phyloP scores from a whole-genome alignment of 2,113 vertebrate genomes.

The Pterophyllum scalare region DNA sequence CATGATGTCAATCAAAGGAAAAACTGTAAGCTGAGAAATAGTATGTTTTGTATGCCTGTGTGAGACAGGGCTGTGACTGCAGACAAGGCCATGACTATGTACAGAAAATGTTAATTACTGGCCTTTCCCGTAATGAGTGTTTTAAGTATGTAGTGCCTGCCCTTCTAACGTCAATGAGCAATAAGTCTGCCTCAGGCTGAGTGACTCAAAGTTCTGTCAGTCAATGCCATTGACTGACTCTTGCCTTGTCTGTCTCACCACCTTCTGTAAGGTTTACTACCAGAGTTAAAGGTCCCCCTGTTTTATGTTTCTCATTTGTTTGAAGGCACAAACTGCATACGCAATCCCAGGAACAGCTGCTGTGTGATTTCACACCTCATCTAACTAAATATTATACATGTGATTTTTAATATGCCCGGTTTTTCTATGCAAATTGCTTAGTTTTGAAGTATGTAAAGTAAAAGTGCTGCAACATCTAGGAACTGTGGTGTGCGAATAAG shows the following conservation, averaged over 20 bases:
- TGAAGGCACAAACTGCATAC: neutral
- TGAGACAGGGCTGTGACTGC: neutral
- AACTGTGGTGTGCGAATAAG: neutral
- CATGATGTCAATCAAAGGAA: neutral
- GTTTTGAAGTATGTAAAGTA: neutral
- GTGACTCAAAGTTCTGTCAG: slow-evolving; percentile 66
- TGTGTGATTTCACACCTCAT: neutral
- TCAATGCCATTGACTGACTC: slow-evolving; percentile 66
- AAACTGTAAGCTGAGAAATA: neutral
- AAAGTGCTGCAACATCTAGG: slow-evolving; percentile 1
- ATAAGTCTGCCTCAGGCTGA: slow-evolving; percentile 56
- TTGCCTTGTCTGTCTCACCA: slow-evolving; percentile 54
- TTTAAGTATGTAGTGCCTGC: slow-evolving; percentile 53
- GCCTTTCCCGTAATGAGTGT: slow-evolving; percentile 61
- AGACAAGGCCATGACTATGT: slow-evolving; percentile 25
- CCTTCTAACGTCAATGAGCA: slow-evolving; percentile 65
- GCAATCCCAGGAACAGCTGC: neutral
- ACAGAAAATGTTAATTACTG: slow-evolving; percentile 54
- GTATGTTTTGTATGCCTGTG: neutral
- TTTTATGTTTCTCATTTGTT: slow-evolving; percentile 13
- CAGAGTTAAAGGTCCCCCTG: slow-evolving; percentile 21
- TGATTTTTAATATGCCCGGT: neutral
- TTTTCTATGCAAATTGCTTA: neutral
- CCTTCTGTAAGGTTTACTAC: slow-evolving; percentile 44
- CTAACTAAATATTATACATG: neutral